Conservation (phyloP, 2,888 invertebrate species). For the Dyspetes luteomarginatus region DNA sequence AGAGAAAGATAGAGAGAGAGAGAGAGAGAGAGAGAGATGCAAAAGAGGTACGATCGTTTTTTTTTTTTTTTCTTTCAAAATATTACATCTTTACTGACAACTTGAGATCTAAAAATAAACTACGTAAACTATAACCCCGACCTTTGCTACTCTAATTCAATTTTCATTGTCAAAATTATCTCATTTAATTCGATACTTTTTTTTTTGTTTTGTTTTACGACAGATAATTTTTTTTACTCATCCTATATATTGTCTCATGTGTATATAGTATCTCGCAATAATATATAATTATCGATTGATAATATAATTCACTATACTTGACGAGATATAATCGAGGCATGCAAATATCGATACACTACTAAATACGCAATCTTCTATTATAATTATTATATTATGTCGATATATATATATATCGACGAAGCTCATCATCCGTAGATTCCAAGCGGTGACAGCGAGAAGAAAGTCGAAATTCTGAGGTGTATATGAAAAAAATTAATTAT, state of each 20-base stretch:
- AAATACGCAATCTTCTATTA: constrained; percentile 67
- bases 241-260: constrained; percentile 1
- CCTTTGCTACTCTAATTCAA: constrained; percentile 55
- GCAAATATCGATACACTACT: constrained; percentile 69
- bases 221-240: constrained; percentile 32
- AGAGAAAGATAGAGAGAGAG: neutral
- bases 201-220: too few species aligned
- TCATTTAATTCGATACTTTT: constrained; percentile 30
- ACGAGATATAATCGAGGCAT: constrained; percentile 63
- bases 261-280: constrained; percentile 47
- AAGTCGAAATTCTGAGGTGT: constrained; percentile 50
- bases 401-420: constrained; percentile 59
- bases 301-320: constrained; percentile 46
- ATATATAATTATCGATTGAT: constrained; percentile 31
- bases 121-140: constrained; percentile 30
- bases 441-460: constrained; percentile 68
- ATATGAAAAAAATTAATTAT: constrained; percentile 11
- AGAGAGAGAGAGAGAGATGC: constrained; percentile 14
- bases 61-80: too few species aligned
- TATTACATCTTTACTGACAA: constrained; percentile 28
- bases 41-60: constrained; percentile 10
- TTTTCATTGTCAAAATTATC: constrained; percentile 29
- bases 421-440: constrained; percentile 66
- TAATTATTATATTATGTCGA: constrained; percentile 56
- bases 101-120: constrained; percentile 36